Evolutionary conservation across 2,888 invertebrate genomes (phyloP).

Genomic region (Caenorhabditis panamensis): DNA sequence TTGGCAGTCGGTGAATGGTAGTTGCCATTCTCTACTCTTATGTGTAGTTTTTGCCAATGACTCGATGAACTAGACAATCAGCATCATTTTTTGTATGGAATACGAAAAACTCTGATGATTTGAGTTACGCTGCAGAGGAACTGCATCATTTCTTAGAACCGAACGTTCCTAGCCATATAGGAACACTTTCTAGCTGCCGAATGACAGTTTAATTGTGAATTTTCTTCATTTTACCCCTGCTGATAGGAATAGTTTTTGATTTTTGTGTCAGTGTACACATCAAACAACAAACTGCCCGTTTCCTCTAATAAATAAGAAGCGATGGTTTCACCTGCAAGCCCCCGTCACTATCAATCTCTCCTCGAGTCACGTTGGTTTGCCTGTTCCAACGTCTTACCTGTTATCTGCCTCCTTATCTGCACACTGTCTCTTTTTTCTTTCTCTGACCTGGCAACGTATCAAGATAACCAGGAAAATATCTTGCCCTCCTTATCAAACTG

Average conservation of each 20-base stretch:
- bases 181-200: no score
- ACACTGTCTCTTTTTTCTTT: background rate
- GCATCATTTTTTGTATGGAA: no score
- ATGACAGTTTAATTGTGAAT: no score
- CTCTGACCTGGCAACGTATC: conserved; percentile 22
- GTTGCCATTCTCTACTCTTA: background rate
- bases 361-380: background rate
- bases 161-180: no score
- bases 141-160: no score
- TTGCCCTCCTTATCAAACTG: conserved; percentile 53
- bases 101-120: no score
- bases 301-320: background rate
- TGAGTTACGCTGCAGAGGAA: no score
- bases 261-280: background rate
- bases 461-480: conserved; percentile 37
- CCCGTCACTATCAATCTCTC: background rate
- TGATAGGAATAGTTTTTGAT: background rate
- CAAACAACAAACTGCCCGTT: background rate
- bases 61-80: no score
- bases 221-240: background rate
- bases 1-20: background rate
- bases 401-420: background rate
- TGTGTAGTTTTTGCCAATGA: background rate
- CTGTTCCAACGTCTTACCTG: background rate
- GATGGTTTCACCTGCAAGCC: background rate